Percentiles rank a stretch among this genome's conserved stretches.
Evolutionary conservation across 92 coral and sea anemone species (phyloP).

Genomic region (Epizoanthus rinbou): DNA sequence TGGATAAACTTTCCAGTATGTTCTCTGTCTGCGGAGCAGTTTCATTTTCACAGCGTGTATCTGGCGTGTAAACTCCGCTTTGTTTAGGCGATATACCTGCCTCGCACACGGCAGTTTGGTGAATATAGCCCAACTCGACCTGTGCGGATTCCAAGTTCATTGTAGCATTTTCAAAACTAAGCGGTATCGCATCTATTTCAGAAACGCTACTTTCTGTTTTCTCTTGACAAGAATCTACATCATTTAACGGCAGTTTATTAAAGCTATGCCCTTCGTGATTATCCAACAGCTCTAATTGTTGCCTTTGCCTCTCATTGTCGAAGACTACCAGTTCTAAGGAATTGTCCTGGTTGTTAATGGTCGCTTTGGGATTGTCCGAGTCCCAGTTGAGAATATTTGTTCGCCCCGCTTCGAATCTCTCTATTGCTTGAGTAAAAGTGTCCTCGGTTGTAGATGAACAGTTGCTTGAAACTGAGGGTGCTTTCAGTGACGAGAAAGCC

Average conservation of each 20-base stretch:
- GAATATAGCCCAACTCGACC: constrained; percentile 2
- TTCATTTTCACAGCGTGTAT: constrained; percentile 10
- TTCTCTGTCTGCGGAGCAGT: constrained; percentile 31
- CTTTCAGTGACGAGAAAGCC: constrained; percentile 49
- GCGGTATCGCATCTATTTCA: constrained; percentile 29
- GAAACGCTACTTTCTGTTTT: not conserved
- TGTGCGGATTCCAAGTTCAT: constrained; percentile 5
- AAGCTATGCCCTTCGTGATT: not conserved
- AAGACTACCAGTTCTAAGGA: constrained; percentile 17
- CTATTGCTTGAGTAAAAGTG: constrained; percentile 9
- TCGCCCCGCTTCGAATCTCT: not conserved
- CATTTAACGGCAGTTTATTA: not conserved
- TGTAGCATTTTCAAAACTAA: constrained; percentile 38
- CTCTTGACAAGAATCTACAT: not conserved
- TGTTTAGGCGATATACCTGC: not conserved
- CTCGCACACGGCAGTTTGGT: not conserved
- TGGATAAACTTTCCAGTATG: constrained; percentile 23
- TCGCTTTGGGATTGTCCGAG: constrained; percentile 1
- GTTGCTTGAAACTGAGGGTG: not conserved
- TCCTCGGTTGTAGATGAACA: not conserved
- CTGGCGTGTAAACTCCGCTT: not conserved
- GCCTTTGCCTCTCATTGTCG: not conserved
- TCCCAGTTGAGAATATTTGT: constrained; percentile 29
- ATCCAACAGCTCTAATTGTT: not conserved
- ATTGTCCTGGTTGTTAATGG: constrained; percentile 8